These are phyloP conservation scores for Martes martes DNA, from an alignment of 2,113 vertebrate species.

Conservation along the genomic window DNA sequence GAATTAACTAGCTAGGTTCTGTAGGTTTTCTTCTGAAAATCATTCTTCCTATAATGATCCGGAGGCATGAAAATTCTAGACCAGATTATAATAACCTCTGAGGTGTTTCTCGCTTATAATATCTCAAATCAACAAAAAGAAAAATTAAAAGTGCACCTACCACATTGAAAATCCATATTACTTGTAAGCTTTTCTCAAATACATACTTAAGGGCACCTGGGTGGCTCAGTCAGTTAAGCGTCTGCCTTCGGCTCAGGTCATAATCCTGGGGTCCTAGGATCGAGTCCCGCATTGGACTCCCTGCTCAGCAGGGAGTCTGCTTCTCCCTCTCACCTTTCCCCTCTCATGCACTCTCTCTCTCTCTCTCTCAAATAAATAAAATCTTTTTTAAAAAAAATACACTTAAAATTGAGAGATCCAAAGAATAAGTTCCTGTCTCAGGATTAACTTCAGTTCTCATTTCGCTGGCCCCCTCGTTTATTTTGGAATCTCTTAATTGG, in stretches of 20 bases:
- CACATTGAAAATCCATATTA: not conserved
- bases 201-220: not conserved
- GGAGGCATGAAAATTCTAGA: slow-evolving; percentile 69
- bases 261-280: too few species aligned
- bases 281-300: too few species aligned
- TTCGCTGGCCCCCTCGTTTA: slow-evolving; percentile 24
- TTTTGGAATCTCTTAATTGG: slow-evolving; percentile 64
- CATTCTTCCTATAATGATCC: slow-evolving; percentile 70
- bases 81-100: slow-evolving; percentile 67
- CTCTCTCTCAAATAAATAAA: too few species aligned
- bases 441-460: slow-evolving; percentile 56
- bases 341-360: too few species aligned
- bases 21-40: slow-evolving; percentile 39
- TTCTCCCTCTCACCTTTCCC: too few species aligned
- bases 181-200: slow-evolving; percentile 34
- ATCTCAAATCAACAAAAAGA: not conserved
- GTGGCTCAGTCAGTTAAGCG: too few species aligned
- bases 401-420: slow-evolving; percentile 31
- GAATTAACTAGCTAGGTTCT: slow-evolving; percentile 76
- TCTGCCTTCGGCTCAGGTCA: too few species aligned
- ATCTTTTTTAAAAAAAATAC: not conserved
- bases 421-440: slow-evolving; percentile 39
- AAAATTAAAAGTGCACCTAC: not conserved
- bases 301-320: too few species aligned
- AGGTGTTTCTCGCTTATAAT: slow-evolving; percentile 56